A percentile compares a stretch with the other conserved stretches of the same genome.
Conservation (phyloP, 2,113 vertebrate genomes). For the cattle (Bos taurus) region ARS-UCD2.0 NC_037336.1:37495501-37496000, state of each 20-base stretch:
- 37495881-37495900: too few relatives aligned
- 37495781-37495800: background rate
- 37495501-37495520: background rate
- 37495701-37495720: background rate
- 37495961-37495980: too few relatives aligned
- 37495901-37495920: too few relatives aligned
- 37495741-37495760: background rate
- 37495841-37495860: fast-evolving
- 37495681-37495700: background rate
- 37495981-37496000: too few relatives aligned
- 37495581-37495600: background rate
- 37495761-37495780: background rate
- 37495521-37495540: background rate
- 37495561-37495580: background rate
- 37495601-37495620: background rate
- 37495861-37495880: background rate
- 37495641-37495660: background rate
- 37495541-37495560: background rate
- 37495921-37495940: too few relatives aligned
- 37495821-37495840: background rate
- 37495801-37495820: background rate
- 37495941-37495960: fast-evolving
- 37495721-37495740: background rate
- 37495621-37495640: background rate
- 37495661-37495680: background rate